Base-by-base conservation (phyloP, 2,113 vertebrate genomes). In the Hymenochirus boettgeri region DNA sequence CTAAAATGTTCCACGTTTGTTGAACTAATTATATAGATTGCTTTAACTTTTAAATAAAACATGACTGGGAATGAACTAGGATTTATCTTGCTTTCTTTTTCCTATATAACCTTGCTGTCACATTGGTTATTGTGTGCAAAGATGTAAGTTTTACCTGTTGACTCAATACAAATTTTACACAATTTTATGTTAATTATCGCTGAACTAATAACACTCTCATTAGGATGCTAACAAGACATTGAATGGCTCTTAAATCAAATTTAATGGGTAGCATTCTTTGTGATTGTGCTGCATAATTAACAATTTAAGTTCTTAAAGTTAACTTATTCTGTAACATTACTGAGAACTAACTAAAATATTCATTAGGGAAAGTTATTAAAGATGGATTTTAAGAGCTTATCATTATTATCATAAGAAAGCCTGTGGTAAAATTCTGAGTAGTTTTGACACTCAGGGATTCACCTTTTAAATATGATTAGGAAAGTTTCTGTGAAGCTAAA, bases 281-380 rank as follows among this genome's bases (percentile, higher is more conserved):
- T 45, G 47, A 67, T 60, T 67, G 65, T 52, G 47, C 56, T 60
- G 57, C 27, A 58, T 67, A 67, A 67, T 67, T 47, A 67, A 67
- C 65, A 67, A 67, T 67, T 52, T 67, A 67, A 60, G 47, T 67
- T 67, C 65, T 67, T 67, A 60, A 67, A 67, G 65, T 67, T 67
- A 67, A 67, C 65, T 60, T 67, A 52, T 67, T 67, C 57, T 45
- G 65, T 67, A 60, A 53, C 56, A 31, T 67, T 67, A 59, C 35
- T 53, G 47, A 67, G 47, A 48, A 53, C 56, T 52, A 46, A 53
- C 56, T 67, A 60, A 67, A 67, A 60, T 60, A 67, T 67, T 60
- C 65, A 67, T 60, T 60, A 67, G 57, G 47, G 65, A 24, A 67
- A 67, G 65, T 59, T 67, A 53, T 67, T 67, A 67, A 60, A 60